Evolutionary conservation across 2,888 invertebrate genomes (phyloP), one percentile per base, ranked within the genome.

Genomic region (Xylota sylvarum): DNA sequence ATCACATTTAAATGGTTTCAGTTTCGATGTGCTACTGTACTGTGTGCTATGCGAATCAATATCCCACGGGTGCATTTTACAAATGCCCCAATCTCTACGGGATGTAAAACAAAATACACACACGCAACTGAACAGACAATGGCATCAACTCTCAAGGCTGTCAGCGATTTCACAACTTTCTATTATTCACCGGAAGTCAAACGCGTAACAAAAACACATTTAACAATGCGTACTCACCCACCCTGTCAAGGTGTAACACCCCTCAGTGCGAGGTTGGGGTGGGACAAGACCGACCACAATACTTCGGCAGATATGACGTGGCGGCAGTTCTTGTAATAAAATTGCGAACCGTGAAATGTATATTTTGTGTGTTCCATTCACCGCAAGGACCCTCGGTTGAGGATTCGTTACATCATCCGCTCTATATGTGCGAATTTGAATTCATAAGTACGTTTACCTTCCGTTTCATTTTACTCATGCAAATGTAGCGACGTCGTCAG

Each of bases 381-480:
- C 55, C 62, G 12, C 70, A 72, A 79, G 70, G 48, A 56, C 64
- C 55, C 55, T 64, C 35, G 55, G 27, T 10, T 48, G 30, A 37
- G 77, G 60, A 58, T 65, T 58, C 56, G 65, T 77, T 69, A 80
- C 64, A 80, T 65, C 65, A 72, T 58, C n/a, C 64, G 35, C 48
- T 35, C 37, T 67, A 30, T 69, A 32, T 30, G 12, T 58, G 32
- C 32, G 69, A 81, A 69, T 81, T 81, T 81, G 67, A 81, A 81
- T 81, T 74, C 69, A 74, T 81, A 74, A 81, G 74, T 81, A 74
- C 67, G 74, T 81, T 74, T 73, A 81, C 80, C 72, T 80, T 48
- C 56, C 37, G 64, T 72, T 65, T 65, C 52, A 35, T 73, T 73
- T 50, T n/a, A 43, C 43, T 67, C 65, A 80, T 81, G 73, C 60